Conservation (phyloP, 1,140 invertebrate species). For the Diploscapter pachys region DNA sequence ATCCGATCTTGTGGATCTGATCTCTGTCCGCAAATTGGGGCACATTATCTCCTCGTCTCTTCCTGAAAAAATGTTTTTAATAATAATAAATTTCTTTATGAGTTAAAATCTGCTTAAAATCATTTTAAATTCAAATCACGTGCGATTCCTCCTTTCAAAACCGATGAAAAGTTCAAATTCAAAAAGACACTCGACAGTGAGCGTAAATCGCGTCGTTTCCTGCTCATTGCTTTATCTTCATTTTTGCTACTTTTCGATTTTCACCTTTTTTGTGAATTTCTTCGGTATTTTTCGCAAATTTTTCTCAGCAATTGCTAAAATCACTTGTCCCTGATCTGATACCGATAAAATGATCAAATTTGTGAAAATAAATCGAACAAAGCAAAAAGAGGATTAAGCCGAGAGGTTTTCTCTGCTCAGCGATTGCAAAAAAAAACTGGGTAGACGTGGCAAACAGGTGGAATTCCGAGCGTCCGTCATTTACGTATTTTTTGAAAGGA, state of each 20-base stretch:
- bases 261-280: neutral
- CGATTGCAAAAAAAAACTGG: too few relatives aligned
- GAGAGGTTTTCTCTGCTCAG: too few relatives aligned
- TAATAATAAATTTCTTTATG: neutral
- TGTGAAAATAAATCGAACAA: too few relatives aligned
- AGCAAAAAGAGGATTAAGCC: too few relatives aligned
- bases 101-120: conserved; percentile 21
- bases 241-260: neutral
- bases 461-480: neutral
- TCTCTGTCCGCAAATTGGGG: neutral
- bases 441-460: neutral
- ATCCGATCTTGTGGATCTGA: conserved; percentile 4
- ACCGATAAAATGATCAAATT: neutral
- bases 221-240: neutral
- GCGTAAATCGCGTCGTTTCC: neutral
- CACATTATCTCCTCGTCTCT: neutral
- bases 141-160: neutral
- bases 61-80: conserved; percentile 4
- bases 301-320: neutral
- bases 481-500: neutral
- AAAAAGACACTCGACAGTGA: conserved; percentile 4
- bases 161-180: neutral
- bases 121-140: neutral
- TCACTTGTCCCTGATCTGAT: neutral
- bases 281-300: conserved; percentile 1